A percentile compares a stretch with the other conserved stretches of the same genome.
Conservation (phyloP, 92 coral and sea anemone genomes). For the Palythoa heliodiscus region DNA sequence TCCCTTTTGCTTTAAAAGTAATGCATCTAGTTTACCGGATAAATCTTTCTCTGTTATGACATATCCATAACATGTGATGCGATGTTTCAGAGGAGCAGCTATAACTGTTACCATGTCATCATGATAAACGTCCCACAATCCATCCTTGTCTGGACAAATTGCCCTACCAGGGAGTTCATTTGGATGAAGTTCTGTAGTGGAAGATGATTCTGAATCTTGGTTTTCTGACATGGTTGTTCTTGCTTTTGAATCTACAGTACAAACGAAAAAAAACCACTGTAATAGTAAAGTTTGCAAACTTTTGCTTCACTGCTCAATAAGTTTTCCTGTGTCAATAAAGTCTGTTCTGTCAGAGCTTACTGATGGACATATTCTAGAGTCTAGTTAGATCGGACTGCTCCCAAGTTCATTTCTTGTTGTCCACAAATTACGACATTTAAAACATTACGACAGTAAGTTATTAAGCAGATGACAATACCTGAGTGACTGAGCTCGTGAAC, state of each 20-base stretch:
- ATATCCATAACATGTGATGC: conserved; percentile 87
- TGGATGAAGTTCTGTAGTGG: conserved; percentile 61
- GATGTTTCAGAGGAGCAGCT: conserved; percentile 91
- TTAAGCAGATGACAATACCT: conserved; percentile 39
- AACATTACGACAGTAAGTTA: not conserved
- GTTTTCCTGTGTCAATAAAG: too few species aligned
- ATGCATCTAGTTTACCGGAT: conserved; percentile 88
- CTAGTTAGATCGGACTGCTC: too few species aligned
- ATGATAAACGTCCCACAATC: conserved; percentile 76
- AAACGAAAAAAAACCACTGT: not conserved
- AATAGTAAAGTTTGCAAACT: not conserved
- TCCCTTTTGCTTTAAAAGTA: conserved; percentile 76
- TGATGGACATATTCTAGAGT: too few species aligned
- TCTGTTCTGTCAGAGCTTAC: too few species aligned
- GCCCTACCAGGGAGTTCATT: conserved; percentile 72
- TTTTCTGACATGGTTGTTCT: not conserved
- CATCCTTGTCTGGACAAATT: conserved; percentile 47
- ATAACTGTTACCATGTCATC: conserved; percentile 70
- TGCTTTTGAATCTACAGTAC: conserved; percentile 1
- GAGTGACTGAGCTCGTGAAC: conserved; percentile 79
- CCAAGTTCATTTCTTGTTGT: too few species aligned
- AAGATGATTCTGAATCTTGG: conserved; percentile 10
- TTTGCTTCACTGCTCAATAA: too few species aligned
- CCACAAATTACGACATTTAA: not conserved
- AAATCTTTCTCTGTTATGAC: conserved; percentile 71